Conservation (phyloP, 2,888 invertebrate species). For the Troides aeacus region DNA sequence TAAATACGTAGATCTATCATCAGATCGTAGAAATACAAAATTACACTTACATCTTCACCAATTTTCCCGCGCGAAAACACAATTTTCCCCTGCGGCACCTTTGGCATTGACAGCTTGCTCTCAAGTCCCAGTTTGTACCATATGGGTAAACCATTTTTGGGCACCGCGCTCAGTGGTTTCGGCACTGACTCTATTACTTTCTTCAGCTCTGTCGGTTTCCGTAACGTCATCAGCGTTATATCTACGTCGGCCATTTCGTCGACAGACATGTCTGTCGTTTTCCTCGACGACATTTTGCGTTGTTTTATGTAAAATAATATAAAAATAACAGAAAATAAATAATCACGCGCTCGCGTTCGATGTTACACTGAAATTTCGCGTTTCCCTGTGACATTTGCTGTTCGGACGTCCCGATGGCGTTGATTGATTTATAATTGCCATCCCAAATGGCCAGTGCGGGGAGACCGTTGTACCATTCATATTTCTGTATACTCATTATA, state of each 20-base stretch:
- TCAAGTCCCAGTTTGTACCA: conserved; percentile 78
- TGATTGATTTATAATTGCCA: conserved; percentile 34
- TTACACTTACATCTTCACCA: conserved; percentile 71
- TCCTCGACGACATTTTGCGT: conserved; percentile 46
- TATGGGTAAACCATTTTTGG: conserved; percentile 73
- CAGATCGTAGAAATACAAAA: not conserved
- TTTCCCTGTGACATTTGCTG: conserved; percentile 40
- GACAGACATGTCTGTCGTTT: conserved; percentile 41
- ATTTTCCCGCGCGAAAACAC: conserved; percentile 76
- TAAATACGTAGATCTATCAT: not conserved
- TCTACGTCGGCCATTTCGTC: conserved; percentile 56
- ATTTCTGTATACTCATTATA: not conserved
- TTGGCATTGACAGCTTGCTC: conserved; percentile 75
- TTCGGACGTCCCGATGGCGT: conserved; percentile 38
- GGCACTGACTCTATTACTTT: conserved; percentile 72
- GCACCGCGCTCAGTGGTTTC: conserved; percentile 67
- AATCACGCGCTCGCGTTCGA: conserved; percentile 35
- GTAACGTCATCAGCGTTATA: conserved; percentile 62
- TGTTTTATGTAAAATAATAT: conserved; percentile 35
- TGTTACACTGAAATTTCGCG: conserved; percentile 50
- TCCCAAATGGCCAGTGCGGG: conserved; percentile 24
- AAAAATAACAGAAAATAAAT: conserved; percentile 41
- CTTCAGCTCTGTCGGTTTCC: conserved; percentile 70
- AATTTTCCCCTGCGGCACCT: conserved; percentile 72
- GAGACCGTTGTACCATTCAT: not conserved